Evolutionary conservation across 2,888 invertebrate species (phyloP), one percentile per base, ranked within the genome.

Genomic region (Phasia obesa): DNA sequence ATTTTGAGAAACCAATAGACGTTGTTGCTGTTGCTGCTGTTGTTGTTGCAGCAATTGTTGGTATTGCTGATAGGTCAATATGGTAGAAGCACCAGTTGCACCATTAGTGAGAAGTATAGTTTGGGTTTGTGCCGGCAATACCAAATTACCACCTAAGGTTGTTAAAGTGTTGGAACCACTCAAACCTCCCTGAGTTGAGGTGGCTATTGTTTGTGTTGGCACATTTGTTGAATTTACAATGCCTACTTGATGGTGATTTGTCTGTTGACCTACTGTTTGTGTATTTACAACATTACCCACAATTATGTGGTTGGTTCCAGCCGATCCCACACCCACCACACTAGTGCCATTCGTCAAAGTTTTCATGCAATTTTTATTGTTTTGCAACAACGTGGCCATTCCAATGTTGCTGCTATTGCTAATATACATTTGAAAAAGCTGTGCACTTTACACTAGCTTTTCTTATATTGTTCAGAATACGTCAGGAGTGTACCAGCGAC

Each of bases 351-450:
- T 95, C 86, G 94, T 93, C 87, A 95, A 92, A 89, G 94, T 93
- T 92, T 95, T 95, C 91, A 96, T 94, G 92, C 95, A 95, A 93
- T 96, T 96, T 92, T 96, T 84, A 81, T 86, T 86, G 91, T 96
- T 96, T 91, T 96, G 96, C 91, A 96, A 93, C 92, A 95, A 94
- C 91, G 96, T 95, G 93, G 96, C 95, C 96, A 96, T 96, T 85
- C 88, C 88, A 88, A 86, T 86, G 84, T 87, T 86, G 86, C 86
- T 87, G 85, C 86, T 88, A 86, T 87, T 88, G 87, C 88, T 88
- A 85, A 87, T 88, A 87, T 87, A 87, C 88, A 88, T 88, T 87
- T 84, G 86, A 44, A 71, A 35, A 64, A 59, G 59, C 65, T 55
- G 59, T 49, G 38, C 35, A 38, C 25, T 47, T 47, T 35, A 44